phyloP scores from a whole-genome alignment of 2,888 invertebrate species.

The Luperina testacea region DNA sequence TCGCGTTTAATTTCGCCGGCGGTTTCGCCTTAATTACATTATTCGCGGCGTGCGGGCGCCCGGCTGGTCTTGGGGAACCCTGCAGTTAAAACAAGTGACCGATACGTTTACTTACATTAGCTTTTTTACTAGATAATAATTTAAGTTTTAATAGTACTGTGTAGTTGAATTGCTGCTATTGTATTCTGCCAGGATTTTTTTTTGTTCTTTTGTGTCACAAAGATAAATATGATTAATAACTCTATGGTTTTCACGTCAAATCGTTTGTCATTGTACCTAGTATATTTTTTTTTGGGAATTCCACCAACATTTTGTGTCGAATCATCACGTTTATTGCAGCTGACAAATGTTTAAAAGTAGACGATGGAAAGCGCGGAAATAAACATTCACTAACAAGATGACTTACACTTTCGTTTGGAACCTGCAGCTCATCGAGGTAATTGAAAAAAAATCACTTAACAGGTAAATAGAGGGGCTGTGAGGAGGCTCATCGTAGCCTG shows the following conservation, averaged over 20 bases:
- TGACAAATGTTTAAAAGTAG: constrained; percentile 74
- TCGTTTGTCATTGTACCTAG: constrained; percentile 47
- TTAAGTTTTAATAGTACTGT: constrained; percentile 27
- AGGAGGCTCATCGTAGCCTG: constrained; percentile 76
- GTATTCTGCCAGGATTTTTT: neutral
- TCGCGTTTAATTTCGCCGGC: constrained; percentile 90
- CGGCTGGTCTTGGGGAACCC: constrained; percentile 73
- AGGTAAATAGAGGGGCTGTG: constrained; percentile 83
- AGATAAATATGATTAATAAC: constrained; percentile 53
- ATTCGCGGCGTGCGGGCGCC: constrained; percentile 82
- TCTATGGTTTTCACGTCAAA: constrained; percentile 42
- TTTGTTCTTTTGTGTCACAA: constrained; percentile 11
- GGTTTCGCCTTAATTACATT: constrained; percentile 91
- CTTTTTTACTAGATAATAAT: constrained; percentile 50
- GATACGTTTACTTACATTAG: constrained; percentile 67
- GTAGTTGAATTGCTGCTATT: neutral
- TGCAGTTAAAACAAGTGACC: constrained; percentile 78
- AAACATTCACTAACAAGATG: constrained; percentile 87
- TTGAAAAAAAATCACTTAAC: constrained; percentile 90
- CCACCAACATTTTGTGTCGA: constrained; percentile 56
- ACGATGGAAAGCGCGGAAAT: constrained; percentile 77
- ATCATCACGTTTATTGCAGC: constrained; percentile 79
- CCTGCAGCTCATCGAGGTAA: constrained; percentile 86
- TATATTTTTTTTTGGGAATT: constrained; percentile 55
- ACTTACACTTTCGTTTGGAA: constrained; percentile 86